Base-by-base conservation (phyloP, 1,140 invertebrate genomes). In the Trachymyrmex cornetzi region DNA sequence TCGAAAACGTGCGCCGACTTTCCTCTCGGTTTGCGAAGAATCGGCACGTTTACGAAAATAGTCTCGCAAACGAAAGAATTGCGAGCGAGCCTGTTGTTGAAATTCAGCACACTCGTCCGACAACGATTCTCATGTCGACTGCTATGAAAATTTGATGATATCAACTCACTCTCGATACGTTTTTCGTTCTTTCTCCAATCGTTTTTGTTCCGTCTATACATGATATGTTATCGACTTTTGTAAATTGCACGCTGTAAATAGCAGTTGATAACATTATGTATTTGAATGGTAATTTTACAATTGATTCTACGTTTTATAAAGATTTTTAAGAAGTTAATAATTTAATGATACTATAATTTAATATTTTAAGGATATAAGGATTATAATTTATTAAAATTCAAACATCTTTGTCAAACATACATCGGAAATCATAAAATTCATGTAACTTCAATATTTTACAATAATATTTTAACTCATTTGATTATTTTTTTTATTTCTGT, bases 101-200 rank as follows among this genome's bases (percentile, higher is more conserved):
- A 89, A 94, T 94, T 93, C 93, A 93, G 85, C 64, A 75, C 87
- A 81, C 87, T 87, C 82, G 88, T 53, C 85, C 85, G 67, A 77
- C 86, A 91, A 81, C 89, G 89, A 92, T 93, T 94, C 91, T 89
- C 87, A 64, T 90, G 86, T 87, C 88, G 88, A 88, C 81, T 86
- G 89, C 89, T 93, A 94, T 94, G 93, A 91, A 94, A 94, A 94
- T 94, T 94, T 91, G 80, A 94, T 92, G 87, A 87, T 80, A 84
- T 74, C 84, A 86, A 67, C 79, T 87, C 79, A 86, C 81, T 90
- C 81, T 89, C 86, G 59, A 71, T 48, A 59, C 75, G 53, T 74
- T 44, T 71, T 87, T 85, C 84, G 22, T 79, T 30, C 57, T 59
- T 85, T 64, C 0, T 50, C 57, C 24, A 1, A 14, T 22, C 38